These are phyloP conservation scores for Campoplex capitator DNA, from an alignment of 2,888 invertebrate genomes.

Conservation along the genomic window DNA sequence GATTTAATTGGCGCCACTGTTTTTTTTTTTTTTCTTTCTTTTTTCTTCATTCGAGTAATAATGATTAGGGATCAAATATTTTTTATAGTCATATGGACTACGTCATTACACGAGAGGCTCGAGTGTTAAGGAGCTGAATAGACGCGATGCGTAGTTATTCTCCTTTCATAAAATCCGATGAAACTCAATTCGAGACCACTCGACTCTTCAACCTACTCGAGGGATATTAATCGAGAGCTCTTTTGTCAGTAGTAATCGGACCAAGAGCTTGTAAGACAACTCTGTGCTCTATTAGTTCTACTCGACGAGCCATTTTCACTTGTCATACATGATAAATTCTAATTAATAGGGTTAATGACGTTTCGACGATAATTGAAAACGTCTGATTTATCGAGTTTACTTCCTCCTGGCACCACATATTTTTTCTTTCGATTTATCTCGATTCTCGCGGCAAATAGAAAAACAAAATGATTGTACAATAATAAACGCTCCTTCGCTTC, in stretches of 20 bases:
- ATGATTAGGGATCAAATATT: background rate
- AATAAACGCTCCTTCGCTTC: background rate
- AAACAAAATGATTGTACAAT: slow-evolving; percentile 32
- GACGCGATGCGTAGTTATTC: slow-evolving; percentile 5
- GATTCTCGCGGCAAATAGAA: background rate
- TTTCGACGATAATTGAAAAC: slow-evolving; percentile 8
- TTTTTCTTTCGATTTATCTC: background rate
- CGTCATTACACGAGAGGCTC: background rate
- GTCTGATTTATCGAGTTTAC: slow-evolving; percentile 33
- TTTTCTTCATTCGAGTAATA: background rate
- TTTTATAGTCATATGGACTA: background rate
- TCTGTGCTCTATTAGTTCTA: slow-evolving; percentile 34
- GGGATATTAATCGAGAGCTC: slow-evolving; percentile 54
- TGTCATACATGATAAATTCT: slow-evolving; percentile 51
- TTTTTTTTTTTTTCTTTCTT: slow-evolving; percentile 11
- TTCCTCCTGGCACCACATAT: background rate
- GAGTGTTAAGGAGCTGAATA: background rate
- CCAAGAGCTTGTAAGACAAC: slow-evolving; percentile 43
- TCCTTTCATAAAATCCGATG: slow-evolving; percentile 34
- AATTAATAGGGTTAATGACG: slow-evolving; percentile 50
- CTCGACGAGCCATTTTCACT: slow-evolving; percentile 41
- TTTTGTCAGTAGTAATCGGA: slow-evolving; percentile 20
- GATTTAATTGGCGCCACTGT: background rate
- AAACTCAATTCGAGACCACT: slow-evolving; percentile 42
- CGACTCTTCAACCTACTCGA: slow-evolving; percentile 38